Evolutionary conservation across 2,797 vertebrate species (phyloP).

Genomic region (Brachyrhaphis roseni): DNA sequence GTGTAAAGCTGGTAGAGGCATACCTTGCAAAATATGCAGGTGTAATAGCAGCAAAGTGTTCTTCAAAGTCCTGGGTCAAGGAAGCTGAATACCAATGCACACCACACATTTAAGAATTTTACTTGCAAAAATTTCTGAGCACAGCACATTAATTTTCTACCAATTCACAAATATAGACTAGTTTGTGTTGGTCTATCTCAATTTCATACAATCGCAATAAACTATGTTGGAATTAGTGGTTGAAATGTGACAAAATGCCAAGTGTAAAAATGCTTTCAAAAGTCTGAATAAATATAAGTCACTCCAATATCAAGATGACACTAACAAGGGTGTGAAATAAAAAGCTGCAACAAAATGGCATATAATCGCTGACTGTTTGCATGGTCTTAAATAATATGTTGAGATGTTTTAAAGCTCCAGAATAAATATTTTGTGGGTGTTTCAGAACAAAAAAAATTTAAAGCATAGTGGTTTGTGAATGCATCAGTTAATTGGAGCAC

Average conservation of each 20-base stretch:
- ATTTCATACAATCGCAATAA: not conserved
- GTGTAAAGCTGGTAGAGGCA: not conserved
- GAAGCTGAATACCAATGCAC: not conserved
- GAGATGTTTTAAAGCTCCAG: not conserved
- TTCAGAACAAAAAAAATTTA: not conserved
- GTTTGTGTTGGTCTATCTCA: not conserved
- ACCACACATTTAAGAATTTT: not conserved
- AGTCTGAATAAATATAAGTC: not conserved
- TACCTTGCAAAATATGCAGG: not conserved
- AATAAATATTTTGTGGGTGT: not conserved
- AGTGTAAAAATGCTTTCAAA: not conserved
- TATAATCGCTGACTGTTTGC: not conserved
- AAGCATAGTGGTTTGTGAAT: not conserved
- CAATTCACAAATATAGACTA: not conserved
- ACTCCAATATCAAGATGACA: not conserved
- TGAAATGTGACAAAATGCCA: not conserved
- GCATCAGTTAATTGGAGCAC: not conserved
- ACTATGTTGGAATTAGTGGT: not conserved
- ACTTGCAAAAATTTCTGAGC: not conserved
- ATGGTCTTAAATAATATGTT: not conserved
- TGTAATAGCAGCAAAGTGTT: not conserved
- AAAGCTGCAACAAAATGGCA: not conserved
- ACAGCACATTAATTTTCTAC: not conserved
- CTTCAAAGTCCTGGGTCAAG: not conserved
- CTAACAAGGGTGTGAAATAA: not conserved